Base-by-base conservation (phyloP, 2,888 invertebrate genomes). In the Branchinecta sandiegonensis region DNA sequence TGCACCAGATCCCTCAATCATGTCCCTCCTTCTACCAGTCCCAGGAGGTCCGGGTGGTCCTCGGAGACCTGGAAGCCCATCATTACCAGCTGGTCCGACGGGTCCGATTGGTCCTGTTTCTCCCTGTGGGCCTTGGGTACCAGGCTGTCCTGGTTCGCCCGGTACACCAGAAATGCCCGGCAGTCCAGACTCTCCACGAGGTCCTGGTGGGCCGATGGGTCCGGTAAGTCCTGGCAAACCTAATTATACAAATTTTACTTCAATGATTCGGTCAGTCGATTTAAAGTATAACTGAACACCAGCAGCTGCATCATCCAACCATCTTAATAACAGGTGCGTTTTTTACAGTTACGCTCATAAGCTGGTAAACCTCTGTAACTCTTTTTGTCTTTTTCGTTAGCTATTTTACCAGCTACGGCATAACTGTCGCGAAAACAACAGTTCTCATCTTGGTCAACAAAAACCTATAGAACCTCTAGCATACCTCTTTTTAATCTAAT, bases 121-220 rank as follows among this genome's bases (percentile, higher is more conserved):
- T 14, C 56, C 56, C 56, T 56, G 56, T 56, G 17, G n/a, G 17
- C 56, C 56, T 14, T n/a, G 56, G 8, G 17, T 8, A 8, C 69
- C 69, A n/a, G 65, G 65, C 12, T 65, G 69, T 12, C 69, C 69
- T 10, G 66, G 66, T 11, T 48, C 56, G 11, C 69, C 69, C 6
- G 65, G 66, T 37, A 48, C 48, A 48, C 69, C 69, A 46, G 56
- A 47, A 23, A 66, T 47, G 37, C 69, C 69, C 66, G 65, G 69
- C 17, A 66, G 69, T 5, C 69, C 69, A 13, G 66, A 65, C 48
- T 47, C 66, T 48, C 69, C 69, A 37, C 64, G 65, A 65, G 47
- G 65, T 37, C 68, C 68, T 7, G 69, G 69, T 13, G 66, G 56
- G 48, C 69, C 69, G 37, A 63, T 17, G 8, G 48, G 7, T 14